phyloP scores from a whole-genome alignment of 1,140 invertebrate genomes.

The Piezodorus guildinii region DNA sequence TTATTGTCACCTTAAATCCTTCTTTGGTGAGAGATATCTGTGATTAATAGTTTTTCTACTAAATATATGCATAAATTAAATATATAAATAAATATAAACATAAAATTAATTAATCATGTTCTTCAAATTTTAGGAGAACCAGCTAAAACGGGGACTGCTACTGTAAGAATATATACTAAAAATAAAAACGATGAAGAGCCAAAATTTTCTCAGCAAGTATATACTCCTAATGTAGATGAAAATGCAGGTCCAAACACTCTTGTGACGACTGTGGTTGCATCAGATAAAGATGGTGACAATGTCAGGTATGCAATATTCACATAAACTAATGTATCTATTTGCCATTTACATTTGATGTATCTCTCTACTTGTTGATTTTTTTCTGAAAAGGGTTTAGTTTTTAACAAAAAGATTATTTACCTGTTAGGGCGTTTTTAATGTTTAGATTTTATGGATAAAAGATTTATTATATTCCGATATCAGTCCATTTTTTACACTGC shows the following conservation, averaged over 20 bases:
- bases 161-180: slow-evolving; percentile 86
- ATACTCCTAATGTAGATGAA: slow-evolving; percentile 90
- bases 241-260: slow-evolving; percentile 88
- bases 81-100: too few species aligned
- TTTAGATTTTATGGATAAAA: too few species aligned
- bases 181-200: slow-evolving; percentile 95
- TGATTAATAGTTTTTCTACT: too few species aligned
- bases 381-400: too few species aligned
- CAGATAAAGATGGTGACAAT: slow-evolving; percentile 91
- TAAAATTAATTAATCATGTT: background rate
- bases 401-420: too few species aligned
- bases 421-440: too few species aligned
- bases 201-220: slow-evolving; percentile 91
- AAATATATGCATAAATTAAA: too few species aligned
- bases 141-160: slow-evolving; percentile 79
- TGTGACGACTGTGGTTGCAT: slow-evolving; percentile 87
- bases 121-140: slow-evolving; percentile 54
- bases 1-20: too few species aligned
- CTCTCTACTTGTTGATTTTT: too few species aligned
- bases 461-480: too few species aligned
- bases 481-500: too few species aligned
- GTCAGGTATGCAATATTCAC: slow-evolving; percentile 38
- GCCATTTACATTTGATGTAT: background rate
- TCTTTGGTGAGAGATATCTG: too few species aligned
- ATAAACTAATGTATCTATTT: background rate